Base-by-base conservation (phyloP, 2,888 invertebrate genomes). In the Sinohyriopsis cumingii region DNA sequence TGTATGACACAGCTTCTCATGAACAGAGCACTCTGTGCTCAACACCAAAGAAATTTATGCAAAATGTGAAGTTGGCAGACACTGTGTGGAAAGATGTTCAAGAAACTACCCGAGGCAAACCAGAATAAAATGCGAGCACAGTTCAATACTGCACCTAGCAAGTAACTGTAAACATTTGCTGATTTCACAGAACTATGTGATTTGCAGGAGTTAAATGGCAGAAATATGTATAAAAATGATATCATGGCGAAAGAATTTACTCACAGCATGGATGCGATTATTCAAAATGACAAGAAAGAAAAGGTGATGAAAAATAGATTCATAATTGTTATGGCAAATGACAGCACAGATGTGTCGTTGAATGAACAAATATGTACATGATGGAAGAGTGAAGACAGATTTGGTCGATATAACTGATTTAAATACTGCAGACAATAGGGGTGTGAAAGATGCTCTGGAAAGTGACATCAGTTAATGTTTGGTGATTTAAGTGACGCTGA, bases 311-410 rank as follows among this genome's bases (percentile, higher is more conserved):
- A 61, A 2, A 18, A n/a, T 3, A 18, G 19, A n/a, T 7, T 61
- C 60, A 15, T 66, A 19, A 59, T 22, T 18, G 20, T 66, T 54
- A 12, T 66, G 54, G 66, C 54, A 15, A 60, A 66, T 24, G 59
- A 25, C 5, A 20, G 22, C 19, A 66, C 60, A 6, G 66, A 66
- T 25, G 59, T 59, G 15, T 66, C 55, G 20, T 3, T 66, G 5
- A 45, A 59, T n/a, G 60, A 66, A 53, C 66, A 66, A n/a, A 53
- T 66, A 66, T 55, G 53, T 66, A 12, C 33, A 20, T 19, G 20
- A 28, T 5, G 25, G 59, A 53, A 19, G 1, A 18, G 24, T 55
- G 6, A 24, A n/a, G 20, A 66, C 54, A 24, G 45, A 22, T 53
- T 2, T 53, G 9, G 25, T 66, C 9, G 3, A 19, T 6, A 12